These are phyloP conservation scores for Heliocidaris tuberculata DNA, from an alignment of 35 echinoderm and acorn worm genomes.

Conservation along the genomic window DNA sequence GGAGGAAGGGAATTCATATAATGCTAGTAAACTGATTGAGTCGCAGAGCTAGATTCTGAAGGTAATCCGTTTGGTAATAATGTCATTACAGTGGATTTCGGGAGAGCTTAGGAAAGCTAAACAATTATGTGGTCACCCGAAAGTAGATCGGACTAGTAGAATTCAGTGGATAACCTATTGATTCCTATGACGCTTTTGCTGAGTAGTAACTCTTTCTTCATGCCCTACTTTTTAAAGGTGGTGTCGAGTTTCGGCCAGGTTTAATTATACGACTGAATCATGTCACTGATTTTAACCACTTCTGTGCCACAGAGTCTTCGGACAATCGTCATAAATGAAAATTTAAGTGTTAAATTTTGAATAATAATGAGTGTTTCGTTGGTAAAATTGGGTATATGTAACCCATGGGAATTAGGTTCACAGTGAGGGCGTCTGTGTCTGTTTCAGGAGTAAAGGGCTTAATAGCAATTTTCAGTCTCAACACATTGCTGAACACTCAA, in stretches of 20 bases:
- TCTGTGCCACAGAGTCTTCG: too few species aligned
- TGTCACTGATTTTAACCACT: background rate
- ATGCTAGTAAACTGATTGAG: background rate
- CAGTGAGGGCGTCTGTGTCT: too few species aligned
- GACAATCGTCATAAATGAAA: too few species aligned
- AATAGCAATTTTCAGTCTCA: too few species aligned
- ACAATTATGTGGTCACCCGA: background rate
- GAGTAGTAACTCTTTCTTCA: background rate
- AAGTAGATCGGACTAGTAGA: background rate
- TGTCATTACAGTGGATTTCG: background rate
- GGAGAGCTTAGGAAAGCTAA: background rate
- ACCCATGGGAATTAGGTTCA: too few species aligned
- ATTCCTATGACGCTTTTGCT: background rate
- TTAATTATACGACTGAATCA: background rate
- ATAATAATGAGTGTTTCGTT: too few species aligned
- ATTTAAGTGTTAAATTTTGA: too few species aligned
- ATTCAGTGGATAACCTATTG: background rate
- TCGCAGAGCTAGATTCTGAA: background rate
- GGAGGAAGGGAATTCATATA: background rate
- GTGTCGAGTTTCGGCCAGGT: background rate
- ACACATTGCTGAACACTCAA: too few species aligned
- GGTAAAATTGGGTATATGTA: too few species aligned
- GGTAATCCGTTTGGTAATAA: background rate
- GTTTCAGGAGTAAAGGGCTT: too few species aligned
- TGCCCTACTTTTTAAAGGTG: background rate